Evolutionary conservation across 2,888 invertebrate species (phyloP).

Genomic region (Oligia fasciuncula): DNA sequence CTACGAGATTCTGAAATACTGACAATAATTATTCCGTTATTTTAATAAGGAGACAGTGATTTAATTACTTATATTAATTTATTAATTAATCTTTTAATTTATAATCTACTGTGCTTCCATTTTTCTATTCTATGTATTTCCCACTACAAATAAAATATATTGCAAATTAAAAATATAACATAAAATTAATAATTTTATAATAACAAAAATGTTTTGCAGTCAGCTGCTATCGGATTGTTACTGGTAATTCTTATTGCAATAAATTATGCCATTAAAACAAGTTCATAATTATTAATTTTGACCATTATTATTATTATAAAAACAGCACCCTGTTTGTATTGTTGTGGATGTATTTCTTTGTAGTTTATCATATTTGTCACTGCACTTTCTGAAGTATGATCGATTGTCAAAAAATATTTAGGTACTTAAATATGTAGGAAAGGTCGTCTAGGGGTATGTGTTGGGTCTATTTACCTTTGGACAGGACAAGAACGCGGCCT

Average conservation of each 20-base stretch:
- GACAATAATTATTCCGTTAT: background rate
- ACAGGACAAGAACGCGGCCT: no score
- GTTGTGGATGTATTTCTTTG: constrained; percentile 58
- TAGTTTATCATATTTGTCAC: constrained; percentile 60
- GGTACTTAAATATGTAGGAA: background rate
- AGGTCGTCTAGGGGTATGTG: background rate
- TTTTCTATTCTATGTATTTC: constrained; percentile 59
- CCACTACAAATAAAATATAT: constrained; percentile 61
- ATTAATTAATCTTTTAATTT: constrained; percentile 44
- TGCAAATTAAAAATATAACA: constrained; percentile 73
- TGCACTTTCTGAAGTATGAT: constrained; percentile 27
- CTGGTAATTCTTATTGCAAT: constrained; percentile 90
- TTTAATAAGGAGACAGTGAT: constrained; percentile 46
- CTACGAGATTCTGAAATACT: constrained; percentile 1
- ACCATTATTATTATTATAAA: constrained; percentile 72
- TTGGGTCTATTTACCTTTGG: background rate
- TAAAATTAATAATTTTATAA: constrained; percentile 77
- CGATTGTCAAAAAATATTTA: background rate
- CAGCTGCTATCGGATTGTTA: constrained; percentile 93
- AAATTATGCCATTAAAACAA: constrained; percentile 72
- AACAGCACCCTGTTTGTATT: constrained; percentile 59
- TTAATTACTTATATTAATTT: constrained; percentile 39
- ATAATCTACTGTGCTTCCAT: constrained; percentile 60
- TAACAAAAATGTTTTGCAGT: constrained; percentile 90
- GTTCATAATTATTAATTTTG: constrained; percentile 73